phyloP scores from a whole-genome alignment of 1,140 invertebrate species.

The Bilobella aurantiaca region DNA sequence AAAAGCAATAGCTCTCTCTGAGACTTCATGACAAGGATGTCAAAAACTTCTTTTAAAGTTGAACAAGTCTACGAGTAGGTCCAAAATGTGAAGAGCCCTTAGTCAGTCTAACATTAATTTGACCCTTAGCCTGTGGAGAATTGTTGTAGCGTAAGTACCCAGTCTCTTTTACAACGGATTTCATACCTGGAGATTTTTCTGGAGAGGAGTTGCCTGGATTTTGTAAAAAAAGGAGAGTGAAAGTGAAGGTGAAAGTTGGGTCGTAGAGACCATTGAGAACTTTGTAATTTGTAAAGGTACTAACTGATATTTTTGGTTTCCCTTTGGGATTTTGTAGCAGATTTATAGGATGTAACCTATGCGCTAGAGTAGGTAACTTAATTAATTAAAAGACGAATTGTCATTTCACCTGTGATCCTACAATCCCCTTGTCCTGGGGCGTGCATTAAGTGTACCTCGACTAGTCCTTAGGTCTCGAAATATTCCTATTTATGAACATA shows the following conservation, averaged over 20 bases:
- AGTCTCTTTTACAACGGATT: no score
- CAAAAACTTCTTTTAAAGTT: no score
- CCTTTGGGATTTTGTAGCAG: not conserved
- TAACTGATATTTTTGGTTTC: not conserved
- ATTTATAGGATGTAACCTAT: not conserved
- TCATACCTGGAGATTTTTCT: not conserved
- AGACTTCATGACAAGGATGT: not conserved
- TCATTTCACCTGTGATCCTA: slow-evolving; percentile 15
- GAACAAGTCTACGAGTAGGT: no score
- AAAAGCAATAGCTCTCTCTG: not conserved
- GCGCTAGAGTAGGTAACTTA: not conserved
- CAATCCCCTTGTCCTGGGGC: not conserved
- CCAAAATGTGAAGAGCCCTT: no score
- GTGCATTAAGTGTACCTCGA: not conserved
- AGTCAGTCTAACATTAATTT: no score
- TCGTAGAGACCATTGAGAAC: no score
- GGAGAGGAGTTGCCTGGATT: not conserved
- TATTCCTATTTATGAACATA: not conserved
- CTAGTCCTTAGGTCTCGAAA: not conserved
- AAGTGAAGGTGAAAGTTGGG: no score
- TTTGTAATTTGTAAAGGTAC: not conserved
- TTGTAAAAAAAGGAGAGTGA: not conserved
- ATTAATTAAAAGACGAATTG: slow-evolving; percentile 4
- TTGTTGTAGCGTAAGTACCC: no score
- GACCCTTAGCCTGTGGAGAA: no score